A percentile compares a stretch with the other conserved stretches of the same genome.
These are phyloP conservation scores for Zonotrichia leucophrys DNA, from an alignment of 2,113 vertebrate species.

Conservation along the genomic window DNA sequence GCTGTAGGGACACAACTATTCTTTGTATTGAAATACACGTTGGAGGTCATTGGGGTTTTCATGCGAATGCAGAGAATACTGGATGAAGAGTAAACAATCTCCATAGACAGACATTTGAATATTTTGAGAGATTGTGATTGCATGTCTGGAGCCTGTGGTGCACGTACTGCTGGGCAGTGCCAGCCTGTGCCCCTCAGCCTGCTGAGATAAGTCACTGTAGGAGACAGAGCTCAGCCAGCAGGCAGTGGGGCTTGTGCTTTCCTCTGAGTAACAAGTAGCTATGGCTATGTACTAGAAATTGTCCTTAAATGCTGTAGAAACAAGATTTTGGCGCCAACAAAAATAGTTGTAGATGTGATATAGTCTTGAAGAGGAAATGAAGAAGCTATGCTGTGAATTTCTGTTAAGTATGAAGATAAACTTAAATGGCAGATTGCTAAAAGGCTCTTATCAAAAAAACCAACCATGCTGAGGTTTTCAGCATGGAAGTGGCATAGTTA, in stretches of 20 bases:
- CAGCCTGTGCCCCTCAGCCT: rapidly evolving
- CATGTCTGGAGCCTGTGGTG: rapidly evolving
- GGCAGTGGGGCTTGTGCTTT: background rate
- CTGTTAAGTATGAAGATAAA: background rate
- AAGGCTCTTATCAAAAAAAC: background rate
- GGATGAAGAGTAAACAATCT: background rate
- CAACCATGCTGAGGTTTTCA: background rate
- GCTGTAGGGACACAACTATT: background rate
- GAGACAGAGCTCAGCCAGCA: background rate
- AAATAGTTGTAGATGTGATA: background rate
- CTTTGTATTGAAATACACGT: rapidly evolving
- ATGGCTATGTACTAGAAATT: background rate
- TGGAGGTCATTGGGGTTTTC: background rate
- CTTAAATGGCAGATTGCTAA: background rate
- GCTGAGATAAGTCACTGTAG: background rate
- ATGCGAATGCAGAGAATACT: background rate
- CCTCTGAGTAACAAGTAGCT: background rate
- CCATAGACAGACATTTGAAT: background rate
- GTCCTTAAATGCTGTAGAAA: background rate
- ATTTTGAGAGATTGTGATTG: no score
- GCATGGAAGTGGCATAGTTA: background rate
- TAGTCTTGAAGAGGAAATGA: background rate
- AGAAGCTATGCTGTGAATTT: background rate
- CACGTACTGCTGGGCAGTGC: rapidly evolving
- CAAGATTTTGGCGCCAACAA: background rate